Conservation (phyloP, 2,888 invertebrate species). For the Ariolimax columbianus region DNA sequence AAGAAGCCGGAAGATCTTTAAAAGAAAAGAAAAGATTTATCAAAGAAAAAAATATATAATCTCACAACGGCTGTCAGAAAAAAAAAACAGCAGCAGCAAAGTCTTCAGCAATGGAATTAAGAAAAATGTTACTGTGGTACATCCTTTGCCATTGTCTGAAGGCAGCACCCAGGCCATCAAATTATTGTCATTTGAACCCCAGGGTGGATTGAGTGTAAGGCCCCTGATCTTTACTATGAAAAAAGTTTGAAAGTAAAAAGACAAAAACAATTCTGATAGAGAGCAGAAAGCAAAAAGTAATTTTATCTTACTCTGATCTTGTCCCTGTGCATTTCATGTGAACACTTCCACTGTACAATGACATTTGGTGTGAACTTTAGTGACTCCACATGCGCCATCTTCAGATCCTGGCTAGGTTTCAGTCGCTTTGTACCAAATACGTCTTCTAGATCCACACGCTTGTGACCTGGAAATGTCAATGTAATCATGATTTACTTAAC, state of each 20-base stretch:
- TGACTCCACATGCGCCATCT: conserved; percentile 36
- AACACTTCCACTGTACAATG: conserved; percentile 68
- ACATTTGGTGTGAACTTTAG: conserved; percentile 70
- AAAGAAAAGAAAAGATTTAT: no score
- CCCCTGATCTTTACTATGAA: neutral
- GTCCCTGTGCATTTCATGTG: conserved; percentile 63
- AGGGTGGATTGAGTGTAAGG: no score
- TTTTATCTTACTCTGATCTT: conserved; percentile 64
- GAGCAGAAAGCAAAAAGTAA: neutral
- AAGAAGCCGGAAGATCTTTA: no score
- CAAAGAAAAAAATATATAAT: no score
- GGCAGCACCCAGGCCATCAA: no score
- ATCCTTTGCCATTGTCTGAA: no score
- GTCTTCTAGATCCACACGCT: conserved; percentile 43
- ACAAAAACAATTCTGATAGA: no score
- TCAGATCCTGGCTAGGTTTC: conserved; percentile 45
- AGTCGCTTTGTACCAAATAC: conserved; percentile 51
- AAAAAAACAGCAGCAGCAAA: no score
- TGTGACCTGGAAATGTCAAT: conserved; percentile 4
- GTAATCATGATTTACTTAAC: neutral
- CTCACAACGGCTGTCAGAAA: no score
- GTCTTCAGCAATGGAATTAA: no score
- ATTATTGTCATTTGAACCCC: no score
- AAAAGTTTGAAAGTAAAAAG: neutral
- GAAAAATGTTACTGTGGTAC: no score